Conservation (phyloP, 2,113 vertebrate genomes). For the Calypte anna region DNA sequence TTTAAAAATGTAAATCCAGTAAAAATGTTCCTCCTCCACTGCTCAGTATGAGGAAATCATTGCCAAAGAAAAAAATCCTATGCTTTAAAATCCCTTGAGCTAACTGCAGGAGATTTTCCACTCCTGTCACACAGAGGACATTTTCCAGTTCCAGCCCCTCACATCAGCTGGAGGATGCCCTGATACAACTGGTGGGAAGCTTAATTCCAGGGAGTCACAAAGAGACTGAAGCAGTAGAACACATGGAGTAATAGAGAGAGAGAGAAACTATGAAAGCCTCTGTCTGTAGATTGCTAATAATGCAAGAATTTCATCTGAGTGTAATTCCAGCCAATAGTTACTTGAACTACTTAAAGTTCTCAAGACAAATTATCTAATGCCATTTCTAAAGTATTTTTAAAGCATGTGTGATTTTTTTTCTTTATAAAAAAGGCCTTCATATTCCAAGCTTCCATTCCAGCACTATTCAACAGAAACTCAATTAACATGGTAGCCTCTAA, state of each 20-base stretch:
- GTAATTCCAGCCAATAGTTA: neutral
- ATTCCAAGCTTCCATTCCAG: neutral
- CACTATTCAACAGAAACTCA: neutral
- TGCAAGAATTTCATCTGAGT: neutral
- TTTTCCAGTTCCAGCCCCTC: neutral
- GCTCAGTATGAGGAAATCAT: neutral
- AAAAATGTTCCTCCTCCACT: neutral
- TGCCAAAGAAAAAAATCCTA: neutral
- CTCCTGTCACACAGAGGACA: neutral
- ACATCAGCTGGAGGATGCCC: neutral
- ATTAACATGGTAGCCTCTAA: neutral
- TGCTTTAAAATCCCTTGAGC: neutral
- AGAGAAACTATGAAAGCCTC: neutral
- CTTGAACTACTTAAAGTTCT: neutral
- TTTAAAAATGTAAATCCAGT: neutral
- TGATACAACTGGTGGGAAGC: neutral
- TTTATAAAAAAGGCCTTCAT: neutral
- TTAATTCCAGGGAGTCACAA: neutral
- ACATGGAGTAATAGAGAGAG: neutral
- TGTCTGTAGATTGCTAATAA: neutral
- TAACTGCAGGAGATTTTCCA: neutral
- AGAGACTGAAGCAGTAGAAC: neutral
- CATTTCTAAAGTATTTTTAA: neutral
- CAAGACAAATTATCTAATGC: neutral
- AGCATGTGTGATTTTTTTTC: neutral